These are phyloP conservation scores for Botrylloides violaceus DNA, from an alignment of 23 tunicate species.

Conservation along the genomic window DNA sequence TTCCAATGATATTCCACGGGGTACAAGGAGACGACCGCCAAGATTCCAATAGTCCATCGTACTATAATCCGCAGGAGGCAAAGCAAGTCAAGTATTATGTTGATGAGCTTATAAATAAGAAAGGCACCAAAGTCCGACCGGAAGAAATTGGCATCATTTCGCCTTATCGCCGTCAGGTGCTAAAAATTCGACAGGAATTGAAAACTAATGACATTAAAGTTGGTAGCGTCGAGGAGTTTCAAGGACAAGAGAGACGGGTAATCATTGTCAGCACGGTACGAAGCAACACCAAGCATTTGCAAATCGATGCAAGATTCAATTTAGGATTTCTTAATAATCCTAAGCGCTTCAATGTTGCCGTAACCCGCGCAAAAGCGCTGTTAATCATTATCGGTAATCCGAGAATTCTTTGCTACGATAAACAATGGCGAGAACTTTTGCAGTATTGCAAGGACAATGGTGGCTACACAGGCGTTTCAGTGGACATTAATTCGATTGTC, in stretches of 20 bases:
- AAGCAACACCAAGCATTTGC: slow-evolving; percentile 29
- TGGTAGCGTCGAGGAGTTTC: slow-evolving; percentile 57
- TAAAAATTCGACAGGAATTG: slow-evolving; percentile 18
- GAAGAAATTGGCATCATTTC: slow-evolving; percentile 60
- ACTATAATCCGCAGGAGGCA: slow-evolving; percentile 53
- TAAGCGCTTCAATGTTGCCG: slow-evolving; percentile 32
- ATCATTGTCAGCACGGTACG: slow-evolving; percentile 65
- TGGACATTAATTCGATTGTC: too few species aligned
- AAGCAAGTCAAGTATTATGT: slow-evolving; percentile 36
- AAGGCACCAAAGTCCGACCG: slow-evolving; percentile 25
- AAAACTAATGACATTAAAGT: slow-evolving; percentile 27
- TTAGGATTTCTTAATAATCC: slow-evolving; percentile 62
- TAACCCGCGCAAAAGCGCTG: slow-evolving; percentile 20
- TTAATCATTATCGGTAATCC: slow-evolving; percentile 18
- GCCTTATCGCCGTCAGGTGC: slow-evolving; percentile 77
- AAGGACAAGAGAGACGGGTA: slow-evolving; percentile 49
- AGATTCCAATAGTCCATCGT: slow-evolving; percentile 79
- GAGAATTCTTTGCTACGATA: background rate
- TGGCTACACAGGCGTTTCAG: slow-evolving; percentile 19
- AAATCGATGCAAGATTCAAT: slow-evolving; percentile 33
- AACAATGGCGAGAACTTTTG: slow-evolving; percentile 7
- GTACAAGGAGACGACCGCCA: slow-evolving; percentile 61
- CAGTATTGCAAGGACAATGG: background rate
- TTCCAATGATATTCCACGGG: slow-evolving; percentile 74
- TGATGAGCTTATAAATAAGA: slow-evolving; percentile 18